phyloP scores from a whole-genome alignment of 2,113 vertebrate species.

The Plestiodon gilberti region DNA sequence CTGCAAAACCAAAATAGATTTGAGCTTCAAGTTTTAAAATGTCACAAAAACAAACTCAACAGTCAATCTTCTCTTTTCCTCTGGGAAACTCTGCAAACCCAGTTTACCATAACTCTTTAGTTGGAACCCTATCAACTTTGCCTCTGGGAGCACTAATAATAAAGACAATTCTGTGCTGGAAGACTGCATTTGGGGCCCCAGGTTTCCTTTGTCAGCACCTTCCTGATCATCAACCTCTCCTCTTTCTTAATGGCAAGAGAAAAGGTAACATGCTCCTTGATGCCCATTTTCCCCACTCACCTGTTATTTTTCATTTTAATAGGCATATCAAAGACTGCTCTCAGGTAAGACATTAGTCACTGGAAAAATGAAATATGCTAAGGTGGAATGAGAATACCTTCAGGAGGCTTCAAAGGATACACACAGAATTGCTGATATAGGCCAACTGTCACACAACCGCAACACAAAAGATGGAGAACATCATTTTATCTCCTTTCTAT shows the following conservation, averaged over 20 bases:
- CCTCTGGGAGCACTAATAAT: constrained; percentile 36
- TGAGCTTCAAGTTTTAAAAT: constrained; percentile 42
- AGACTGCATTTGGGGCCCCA: constrained; percentile 11
- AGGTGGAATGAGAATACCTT: background rate
- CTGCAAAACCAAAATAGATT: constrained; percentile 46
- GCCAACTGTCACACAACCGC: constrained; percentile 34
- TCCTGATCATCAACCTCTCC: background rate
- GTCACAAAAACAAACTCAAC: constrained; percentile 58
- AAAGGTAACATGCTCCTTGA: background rate
- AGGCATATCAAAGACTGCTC: constrained; percentile 20
- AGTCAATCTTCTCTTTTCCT: constrained; percentile 32
- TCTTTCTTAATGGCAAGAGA: background rate
- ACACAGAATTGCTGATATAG: constrained; percentile 30
- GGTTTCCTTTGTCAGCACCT: background rate
- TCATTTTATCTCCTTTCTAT: constrained; percentile 15
- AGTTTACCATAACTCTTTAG: constrained; percentile 34
- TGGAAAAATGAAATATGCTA: background rate
- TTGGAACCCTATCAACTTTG: constrained; percentile 31
- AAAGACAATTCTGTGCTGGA: constrained; percentile 22
- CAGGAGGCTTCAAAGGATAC: background rate
- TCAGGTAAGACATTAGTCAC: constrained; percentile 20
- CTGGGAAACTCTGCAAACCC: constrained; percentile 33
- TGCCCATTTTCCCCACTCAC: constrained; percentile 18
- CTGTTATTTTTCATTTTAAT: constrained; percentile 43
- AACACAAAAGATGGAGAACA: background rate